Evolutionary conservation across 2,113 vertebrate species (phyloP), one percentile per base, ranked within the genome.

Genomic region (Chionis minor): DNA sequence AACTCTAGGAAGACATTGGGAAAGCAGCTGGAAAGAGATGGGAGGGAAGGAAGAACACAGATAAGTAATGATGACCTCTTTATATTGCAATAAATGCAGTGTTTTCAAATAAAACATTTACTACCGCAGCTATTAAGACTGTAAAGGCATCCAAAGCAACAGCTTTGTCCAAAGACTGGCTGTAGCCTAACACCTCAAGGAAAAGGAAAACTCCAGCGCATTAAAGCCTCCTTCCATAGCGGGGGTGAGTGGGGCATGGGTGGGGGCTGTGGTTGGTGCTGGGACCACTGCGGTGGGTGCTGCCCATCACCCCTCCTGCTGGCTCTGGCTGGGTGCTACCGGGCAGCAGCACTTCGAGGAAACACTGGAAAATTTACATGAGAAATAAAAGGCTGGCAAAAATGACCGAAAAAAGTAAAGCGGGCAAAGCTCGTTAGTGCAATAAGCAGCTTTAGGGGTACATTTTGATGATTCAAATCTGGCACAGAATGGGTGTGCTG

Each of bases 211-310:
- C 2, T 40, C 30, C 32, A 14, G 18, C 1, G 1, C 28, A 42
- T 6, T 26, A 12, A 79, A 82, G 58, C 4, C 3, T 10, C 16
- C 5, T 40, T 44, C 63, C 30, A 26, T 0, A 10, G 35, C 0
- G 2, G 24, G 58, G 4, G 10, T 7, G 42, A 81, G 54, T 3
- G 1, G 21, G 71, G 45, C 8, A 12, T 8, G 19, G 15, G 65
- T 16, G 44, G 42, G 28, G 40, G 30, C 26, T 28, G 30, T 5
- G 9, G 20, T 3, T 38, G 73, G 49, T 51, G 44, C 70, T 63
- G 54, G 19, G 54, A 10, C 14, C 59, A 40, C 44, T 2, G 0
- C 0, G 1, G 35, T 45, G 74, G 56, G 44, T 59, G 33, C n/a
- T 65, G 21, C 52, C 14, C 28, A 35, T 21, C 63, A 28, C 10